Evolutionary conservation across 2,113 vertebrate species (phyloP), one percentile per base, ranked within the genome.

Genomic region (Pristiophorus japonicus): DNA sequence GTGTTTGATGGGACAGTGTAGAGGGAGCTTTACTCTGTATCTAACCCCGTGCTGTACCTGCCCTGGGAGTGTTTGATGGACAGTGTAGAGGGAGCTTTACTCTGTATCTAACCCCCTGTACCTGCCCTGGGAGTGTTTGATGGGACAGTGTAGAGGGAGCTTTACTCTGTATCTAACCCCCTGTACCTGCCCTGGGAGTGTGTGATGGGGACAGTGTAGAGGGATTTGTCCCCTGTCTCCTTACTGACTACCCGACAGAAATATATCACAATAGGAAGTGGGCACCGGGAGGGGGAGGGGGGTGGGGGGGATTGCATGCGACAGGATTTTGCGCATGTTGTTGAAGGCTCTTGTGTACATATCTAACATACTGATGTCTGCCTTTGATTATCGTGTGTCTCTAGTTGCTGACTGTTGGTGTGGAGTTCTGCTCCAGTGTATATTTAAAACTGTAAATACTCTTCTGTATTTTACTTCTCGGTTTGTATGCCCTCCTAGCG

Each of bases 271-370:
- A 73, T 73, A 7, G 70, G 70, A 73, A 30, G 34, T 42, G 34
- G n/a, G 2, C 14, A 12, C 1, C n/a, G n/a, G n/a, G n/a, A n/a
- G n/a, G n/a, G n/a, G n/a, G 2, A 1, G 10, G 75, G 34, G 0
- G 75, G n/a, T 10, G 75, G 10, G 10, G 16, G 10, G 75, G 3
- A 38, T 81, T 81, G 75, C 75, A 81, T 81, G 75, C 14, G 75
- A 12, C n/a, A 3, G 24, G 14, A 38, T 18, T 38, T 81, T 38
- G n/a, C 42, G 75, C 75, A 1, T 78, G n/a, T 34, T 78, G 30
- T 78, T n/a, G 14, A 38, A 78, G 8, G 34, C 73, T 78, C 73
- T n/a, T 12, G 1, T 81, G 75, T 81, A 38, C n/a, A 14, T 81
- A 81, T 12, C 14, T 14, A 34, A 42, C n/a, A 16, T 4, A 38